Base-by-base conservation (phyloP, 2,888 invertebrate genomes). In the Entomobrya proxima region DNA sequence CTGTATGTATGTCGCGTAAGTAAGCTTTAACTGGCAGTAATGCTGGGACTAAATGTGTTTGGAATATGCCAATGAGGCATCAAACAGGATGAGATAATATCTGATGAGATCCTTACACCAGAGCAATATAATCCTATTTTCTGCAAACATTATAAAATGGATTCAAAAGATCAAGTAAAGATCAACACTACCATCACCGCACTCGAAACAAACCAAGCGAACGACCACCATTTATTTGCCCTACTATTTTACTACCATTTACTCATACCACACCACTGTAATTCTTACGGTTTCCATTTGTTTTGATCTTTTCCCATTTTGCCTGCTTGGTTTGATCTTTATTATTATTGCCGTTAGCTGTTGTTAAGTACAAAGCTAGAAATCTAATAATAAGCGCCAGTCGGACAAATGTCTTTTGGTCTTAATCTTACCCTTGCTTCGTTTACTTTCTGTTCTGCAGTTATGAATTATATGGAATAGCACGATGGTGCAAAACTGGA, bases 61-160 rank as follows among this genome's bases (percentile, higher is more conserved):
- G 21, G 13, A 75, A 75, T 35, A 75, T 52, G 35, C 55, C 52
- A 75, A n/a, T 35, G 24, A 55, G 55, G 75, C 52, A 55, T 35
- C 75, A 75, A n/a, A 11, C 55, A 55, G 24, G 75, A 55, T n/a
- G n/a, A n/a, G n/a, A n/a, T 35, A 52, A 55, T 72, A 75, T 75
- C 52, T 72, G 35, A 52, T 37, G 55, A 13, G 75, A 55, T 77
- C 44, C 44, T 61, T 61, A 61, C 30, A 18, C 21, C 55, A 55
- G 40, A 72, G 72, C 32, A 69, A 67, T 21, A 44, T 74, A 72
- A 81, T 81, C 81, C 81, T 74, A 35, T 74, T 74, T 82, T 82
- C 35, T 75, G 82, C 61, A 82, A 82, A 82, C 75, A 82, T 82
- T 75, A 75, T 82, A 82, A 82, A 82, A 75, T 75, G 52, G 61